phyloP scores from a whole-genome alignment of 2,888 invertebrate species.

The Apantesis nais region DNA sequence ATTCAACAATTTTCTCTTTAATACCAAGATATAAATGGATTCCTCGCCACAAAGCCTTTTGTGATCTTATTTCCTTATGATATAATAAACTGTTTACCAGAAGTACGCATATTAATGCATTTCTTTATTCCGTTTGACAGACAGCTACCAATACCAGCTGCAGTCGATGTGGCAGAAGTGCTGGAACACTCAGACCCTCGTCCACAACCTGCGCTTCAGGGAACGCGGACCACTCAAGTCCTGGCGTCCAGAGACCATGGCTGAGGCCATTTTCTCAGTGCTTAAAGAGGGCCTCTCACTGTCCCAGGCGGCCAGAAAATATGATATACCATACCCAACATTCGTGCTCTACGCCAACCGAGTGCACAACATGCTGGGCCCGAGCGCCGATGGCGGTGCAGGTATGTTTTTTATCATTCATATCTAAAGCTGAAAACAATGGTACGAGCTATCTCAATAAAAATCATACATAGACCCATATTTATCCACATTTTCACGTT shows the following conservation, averaged over 20 bases:
- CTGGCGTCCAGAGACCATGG: constrained; percentile 98
- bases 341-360: constrained; percentile 97
- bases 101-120: constrained; percentile 46
- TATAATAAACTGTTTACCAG: too few species aligned
- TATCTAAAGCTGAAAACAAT: constrained; percentile 8
- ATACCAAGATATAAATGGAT: too few species aligned
- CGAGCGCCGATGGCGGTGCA: constrained; percentile 95
- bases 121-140: constrained; percentile 87
- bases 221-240: constrained; percentile 96
- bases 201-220: constrained; percentile 95
- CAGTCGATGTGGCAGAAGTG: constrained; percentile 98
- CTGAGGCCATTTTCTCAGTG: constrained; percentile 96
- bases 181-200: constrained; percentile 96
- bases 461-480: too few species aligned
- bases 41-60: too few species aligned
- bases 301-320: constrained; percentile 96
- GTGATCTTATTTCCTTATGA: too few species aligned
- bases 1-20: too few species aligned
- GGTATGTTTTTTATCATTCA: constrained; percentile 83
- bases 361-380: constrained; percentile 97
- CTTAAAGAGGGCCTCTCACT: constrained; percentile 95
- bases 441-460: constrained; percentile 14
- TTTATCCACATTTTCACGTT: too few species aligned
- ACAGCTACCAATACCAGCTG: constrained; percentile 97
- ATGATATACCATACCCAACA: constrained; percentile 97